These are phyloP conservation scores for Tetrao urogallus DNA, from an alignment of 2,113 vertebrate species.

Conservation along the genomic window DNA sequence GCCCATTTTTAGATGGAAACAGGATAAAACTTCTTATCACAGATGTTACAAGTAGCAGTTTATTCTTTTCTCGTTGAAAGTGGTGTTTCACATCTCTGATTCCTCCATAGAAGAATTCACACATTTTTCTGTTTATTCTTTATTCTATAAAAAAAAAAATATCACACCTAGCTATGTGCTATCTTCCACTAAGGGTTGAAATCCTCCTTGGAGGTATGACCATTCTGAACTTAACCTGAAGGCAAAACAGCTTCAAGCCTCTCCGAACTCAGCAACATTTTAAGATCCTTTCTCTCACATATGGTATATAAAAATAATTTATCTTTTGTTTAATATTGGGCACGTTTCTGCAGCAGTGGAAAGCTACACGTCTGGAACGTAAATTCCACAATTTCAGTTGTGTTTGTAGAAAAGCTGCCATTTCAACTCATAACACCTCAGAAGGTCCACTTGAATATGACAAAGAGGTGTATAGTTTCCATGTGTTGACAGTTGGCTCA, in stretches of 20 bases:
- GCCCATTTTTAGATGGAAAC: not conserved
- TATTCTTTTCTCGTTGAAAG: not conserved
- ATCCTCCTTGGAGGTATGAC: not conserved
- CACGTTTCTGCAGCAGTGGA: not conserved
- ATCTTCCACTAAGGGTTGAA: not conserved
- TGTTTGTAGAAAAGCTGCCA: not conserved
- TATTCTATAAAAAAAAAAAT: not conserved
- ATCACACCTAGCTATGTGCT: not conserved
- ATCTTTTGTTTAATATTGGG: not conserved
- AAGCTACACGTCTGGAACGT: not conserved
- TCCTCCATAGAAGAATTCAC: not conserved
- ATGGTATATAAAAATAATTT: not conserved
- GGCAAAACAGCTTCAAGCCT: not conserved
- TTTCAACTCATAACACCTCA: not conserved
- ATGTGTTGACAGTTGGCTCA: not conserved
- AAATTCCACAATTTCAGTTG: not conserved
- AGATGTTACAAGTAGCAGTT: not conserved
- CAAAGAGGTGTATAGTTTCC: not conserved
- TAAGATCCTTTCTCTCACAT: not conserved
- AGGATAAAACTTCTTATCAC: not conserved
- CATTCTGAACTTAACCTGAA: not conserved
- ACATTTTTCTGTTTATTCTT: slow-evolving; percentile 6
- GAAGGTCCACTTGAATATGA: not conserved
- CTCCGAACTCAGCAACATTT: not conserved
- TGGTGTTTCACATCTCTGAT: not conserved